Conservation (phyloP, 2,888 invertebrate genomes). For the Ophion costatus region DNA sequence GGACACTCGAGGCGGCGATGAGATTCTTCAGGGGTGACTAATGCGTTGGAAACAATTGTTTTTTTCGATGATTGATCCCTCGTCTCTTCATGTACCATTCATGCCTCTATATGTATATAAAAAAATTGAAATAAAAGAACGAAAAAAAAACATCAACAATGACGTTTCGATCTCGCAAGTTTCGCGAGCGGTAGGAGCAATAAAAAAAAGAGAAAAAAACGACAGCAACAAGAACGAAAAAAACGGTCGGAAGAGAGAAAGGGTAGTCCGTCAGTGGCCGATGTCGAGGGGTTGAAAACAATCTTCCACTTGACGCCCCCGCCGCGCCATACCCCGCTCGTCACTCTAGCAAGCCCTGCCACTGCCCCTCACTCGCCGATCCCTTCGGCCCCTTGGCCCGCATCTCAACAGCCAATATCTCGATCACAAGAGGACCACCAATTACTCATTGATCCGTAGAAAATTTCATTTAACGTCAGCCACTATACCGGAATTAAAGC, state of each 20-base stretch:
- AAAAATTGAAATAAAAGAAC: too few species aligned
- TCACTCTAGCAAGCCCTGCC: too few species aligned
- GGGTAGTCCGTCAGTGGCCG: not conserved
- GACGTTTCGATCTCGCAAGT: not conserved
- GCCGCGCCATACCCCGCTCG: too few species aligned
- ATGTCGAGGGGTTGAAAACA: conserved; percentile 25
- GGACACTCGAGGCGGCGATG: conserved; percentile 36
- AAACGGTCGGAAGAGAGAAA: not conserved
- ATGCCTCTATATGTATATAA: not conserved
- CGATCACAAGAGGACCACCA: conserved; percentile 1
- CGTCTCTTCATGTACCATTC: conserved; percentile 28
- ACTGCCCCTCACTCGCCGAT: too few species aligned
- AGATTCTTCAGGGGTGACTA: conserved; percentile 67
- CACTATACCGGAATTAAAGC: too few species aligned
- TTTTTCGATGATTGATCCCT: conserved; percentile 67
- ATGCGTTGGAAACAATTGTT: conserved; percentile 78
- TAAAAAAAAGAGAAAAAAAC: not conserved
- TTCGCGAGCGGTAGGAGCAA: not conserved
- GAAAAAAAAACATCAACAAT: too few species aligned
- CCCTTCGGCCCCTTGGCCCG: too few species aligned
- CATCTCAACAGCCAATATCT: conserved; percentile 36
- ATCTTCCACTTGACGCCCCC: conserved; percentile 32
- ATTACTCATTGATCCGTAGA: conserved; percentile 33
- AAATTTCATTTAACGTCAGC: too few species aligned
- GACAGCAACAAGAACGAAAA: not conserved